Base-by-base conservation (phyloP, 2,888 invertebrate species). In the Agriopis marginaria region DNA sequence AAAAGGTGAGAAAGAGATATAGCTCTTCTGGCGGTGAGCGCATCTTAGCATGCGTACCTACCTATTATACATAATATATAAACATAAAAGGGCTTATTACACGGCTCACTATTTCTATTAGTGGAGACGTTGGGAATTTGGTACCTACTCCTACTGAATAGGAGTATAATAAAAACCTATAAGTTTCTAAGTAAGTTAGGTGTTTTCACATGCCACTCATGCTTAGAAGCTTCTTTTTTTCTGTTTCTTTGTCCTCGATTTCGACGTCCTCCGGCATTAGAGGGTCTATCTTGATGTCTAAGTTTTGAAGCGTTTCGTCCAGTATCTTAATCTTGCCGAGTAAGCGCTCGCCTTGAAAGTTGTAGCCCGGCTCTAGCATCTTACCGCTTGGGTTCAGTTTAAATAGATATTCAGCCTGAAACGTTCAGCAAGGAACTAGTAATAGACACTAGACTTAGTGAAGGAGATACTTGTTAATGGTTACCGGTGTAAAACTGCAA, bases 281-380 rank as follows among this genome's bases (percentile, higher is more conserved):
- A 0, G 93, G 91, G 6, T 93, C 93, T 44, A 93, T 91, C 67
- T 88, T 83, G 14, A 93, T 88, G 51, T 94, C 90, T 23, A 94
- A 82, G 58, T 89, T 87, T 76, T 87, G 79, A 14, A 93, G 72
- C 5, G 91, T 88, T 10, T 90, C 87, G 69, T 95, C 92, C 11
- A 95, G 82, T 62, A 91, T 86, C 77, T 94, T 93, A 12, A 95
- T 92, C 75, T 91, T 91, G 23, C 94, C 92, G 72, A 95, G 75
- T 11, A 95, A 72, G 63, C 83, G 87, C 75, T 95, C 95, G 32
- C 95, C 95, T 78, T 95, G 93, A 45, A 95, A 86, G 70, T 95
- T 95, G 81, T 95, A 96, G 47, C 96, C 95, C 0, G 96, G 96
- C 82, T 96, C 95, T 67, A 96, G 95, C 95, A 96, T 96, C 86